phyloP scores from a whole-genome alignment of 2,113 vertebrate genomes.

The Campylomormyrus tamandua region DNA sequence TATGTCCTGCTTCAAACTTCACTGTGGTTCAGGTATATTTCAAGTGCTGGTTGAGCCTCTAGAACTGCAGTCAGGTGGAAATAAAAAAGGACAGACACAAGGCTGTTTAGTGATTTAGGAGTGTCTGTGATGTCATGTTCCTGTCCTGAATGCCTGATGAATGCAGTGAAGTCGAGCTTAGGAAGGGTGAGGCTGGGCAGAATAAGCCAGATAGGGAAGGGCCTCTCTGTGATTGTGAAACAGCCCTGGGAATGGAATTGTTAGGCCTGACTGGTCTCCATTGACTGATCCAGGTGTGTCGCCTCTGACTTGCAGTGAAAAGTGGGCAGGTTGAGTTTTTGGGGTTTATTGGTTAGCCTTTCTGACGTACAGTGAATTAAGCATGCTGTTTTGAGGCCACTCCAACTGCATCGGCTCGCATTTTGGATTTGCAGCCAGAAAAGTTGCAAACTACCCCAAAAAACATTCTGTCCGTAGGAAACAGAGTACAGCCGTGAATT shows the following conservation, averaged over 20 bases:
- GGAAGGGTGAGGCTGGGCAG: neutral
- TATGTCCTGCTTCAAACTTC: neutral
- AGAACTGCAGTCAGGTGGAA: neutral
- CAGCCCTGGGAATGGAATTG: neutral
- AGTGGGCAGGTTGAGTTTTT: neutral
- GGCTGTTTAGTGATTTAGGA: neutral
- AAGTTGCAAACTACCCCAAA: neutral
- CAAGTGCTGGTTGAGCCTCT: neutral
- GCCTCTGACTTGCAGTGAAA: neutral
- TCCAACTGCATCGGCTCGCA: neutral
- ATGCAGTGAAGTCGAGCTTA: neutral
- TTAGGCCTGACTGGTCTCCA: neutral
- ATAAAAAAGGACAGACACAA: neutral
- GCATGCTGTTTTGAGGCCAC: neutral
- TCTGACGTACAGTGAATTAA: neutral
- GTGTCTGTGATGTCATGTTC: neutral
- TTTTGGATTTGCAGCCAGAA: neutral
- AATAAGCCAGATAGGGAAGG: neutral
- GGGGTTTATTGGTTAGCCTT: neutral
- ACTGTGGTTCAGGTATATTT: neutral
- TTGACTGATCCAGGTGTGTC: neutral
- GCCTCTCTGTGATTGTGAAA: neutral
- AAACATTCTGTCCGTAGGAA: neutral
- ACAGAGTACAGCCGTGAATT: neutral
- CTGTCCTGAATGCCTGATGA: neutral